Conservation (phyloP, 2,113 vertebrate species). For the Spea multiplicata region DNA sequence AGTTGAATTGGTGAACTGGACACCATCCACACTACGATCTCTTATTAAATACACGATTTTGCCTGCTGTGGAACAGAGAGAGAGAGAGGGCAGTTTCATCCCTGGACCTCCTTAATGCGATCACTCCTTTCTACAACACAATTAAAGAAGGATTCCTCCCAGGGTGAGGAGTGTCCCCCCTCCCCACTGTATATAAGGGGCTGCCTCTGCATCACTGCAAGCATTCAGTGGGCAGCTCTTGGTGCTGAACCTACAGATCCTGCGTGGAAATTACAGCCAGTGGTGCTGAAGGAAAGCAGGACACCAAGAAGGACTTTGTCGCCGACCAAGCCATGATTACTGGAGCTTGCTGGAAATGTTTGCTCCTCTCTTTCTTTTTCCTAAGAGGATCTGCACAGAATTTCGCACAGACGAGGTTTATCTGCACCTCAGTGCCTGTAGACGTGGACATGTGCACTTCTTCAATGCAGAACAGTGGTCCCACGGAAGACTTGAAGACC, state of each 20-base stretch:
- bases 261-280: slow-evolving; percentile 61
- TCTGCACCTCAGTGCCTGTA: slow-evolving; percentile 96
- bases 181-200: slow-evolving; percentile 28
- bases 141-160: slow-evolving; percentile 68
- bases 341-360: slow-evolving; percentile 46
- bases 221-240: slow-evolving; percentile 23
- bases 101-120: neutral
- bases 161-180: neutral
- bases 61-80: neutral
- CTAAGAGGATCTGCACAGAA: slow-evolving; percentile 69
- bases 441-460: slow-evolving; percentile 92
- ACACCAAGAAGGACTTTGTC: slow-evolving; percentile 3
- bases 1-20: too few relatives aligned
- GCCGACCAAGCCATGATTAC: slow-evolving; percentile 32
- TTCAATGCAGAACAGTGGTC: slow-evolving; percentile 80
- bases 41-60: too few relatives aligned
- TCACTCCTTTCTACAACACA: slow-evolving; percentile 42
- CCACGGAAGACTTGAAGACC: slow-evolving; percentile 86
- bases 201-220: slow-evolving; percentile 11
- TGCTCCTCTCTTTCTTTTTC: slow-evolving; percentile 64
- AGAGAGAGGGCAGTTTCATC: neutral
- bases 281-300: slow-evolving; percentile 57
- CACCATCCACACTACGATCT: too few relatives aligned
- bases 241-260: slow-evolving; percentile 54
- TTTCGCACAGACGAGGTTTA: slow-evolving; percentile 88